Evolutionary conservation across 2,888 invertebrate genomes (phyloP).

Genomic region (Nomada lathburiana): DNA sequence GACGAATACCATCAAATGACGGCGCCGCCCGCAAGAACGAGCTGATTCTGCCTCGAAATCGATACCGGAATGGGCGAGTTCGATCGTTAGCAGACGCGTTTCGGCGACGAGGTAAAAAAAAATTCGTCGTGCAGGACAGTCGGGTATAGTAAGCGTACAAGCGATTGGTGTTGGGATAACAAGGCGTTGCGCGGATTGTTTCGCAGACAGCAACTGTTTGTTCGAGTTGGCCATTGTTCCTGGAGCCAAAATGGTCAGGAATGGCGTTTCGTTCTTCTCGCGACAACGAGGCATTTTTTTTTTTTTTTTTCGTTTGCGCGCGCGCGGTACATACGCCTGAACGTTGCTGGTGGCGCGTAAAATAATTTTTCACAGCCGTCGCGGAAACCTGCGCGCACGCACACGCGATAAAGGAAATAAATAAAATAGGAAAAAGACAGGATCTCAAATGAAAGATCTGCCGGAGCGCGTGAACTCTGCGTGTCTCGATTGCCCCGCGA

Average conservation of each 20-base stretch:
- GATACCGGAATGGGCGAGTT: slow-evolving; percentile 13
- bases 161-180: slow-evolving; percentile 58
- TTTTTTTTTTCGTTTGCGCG: slow-evolving; percentile 13
- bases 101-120: slow-evolving; percentile 9
- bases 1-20: neutral
- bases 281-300: slow-evolving; percentile 32
- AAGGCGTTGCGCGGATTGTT: slow-evolving; percentile 50
- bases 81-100: slow-evolving; percentile 18
- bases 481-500: slow-evolving; percentile 9
- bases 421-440: neutral
- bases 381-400: slow-evolving; percentile 4
- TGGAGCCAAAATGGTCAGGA: slow-evolving; percentile 37
- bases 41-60: slow-evolving; percentile 7
- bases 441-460: neutral
- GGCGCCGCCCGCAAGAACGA: neutral
- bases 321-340: slow-evolving; percentile 17
- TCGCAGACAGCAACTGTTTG: slow-evolving; percentile 49
- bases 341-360: slow-evolving; percentile 8
- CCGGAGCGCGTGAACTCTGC: neutral
- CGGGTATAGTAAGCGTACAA: slow-evolving; percentile 25
- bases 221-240: slow-evolving; percentile 49
- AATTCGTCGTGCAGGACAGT: slow-evolving; percentile 25
- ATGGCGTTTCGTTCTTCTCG: slow-evolving; percentile 35
- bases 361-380: slow-evolving; percentile 36
- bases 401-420: neutral